Percentiles rank a stretch among this genome's conserved stretches.
phyloP scores from a whole-genome alignment of 2,113 vertebrate genomes.

The Craseonycteris thonglongyai region DNA sequence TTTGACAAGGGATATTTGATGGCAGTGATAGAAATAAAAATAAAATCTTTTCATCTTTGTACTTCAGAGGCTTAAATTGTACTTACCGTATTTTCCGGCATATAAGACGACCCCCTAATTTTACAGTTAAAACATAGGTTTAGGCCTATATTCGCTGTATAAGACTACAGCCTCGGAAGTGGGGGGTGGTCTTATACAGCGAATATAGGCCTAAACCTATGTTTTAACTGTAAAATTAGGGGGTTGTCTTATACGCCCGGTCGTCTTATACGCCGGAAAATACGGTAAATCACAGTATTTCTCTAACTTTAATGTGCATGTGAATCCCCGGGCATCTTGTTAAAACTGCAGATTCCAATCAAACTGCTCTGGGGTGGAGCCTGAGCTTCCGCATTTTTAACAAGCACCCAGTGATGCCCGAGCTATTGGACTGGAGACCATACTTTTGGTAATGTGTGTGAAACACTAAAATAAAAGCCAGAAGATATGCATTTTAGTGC shows the following conservation, averaged over 20 bases:
- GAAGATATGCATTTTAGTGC: not conserved
- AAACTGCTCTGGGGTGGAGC: not conserved
- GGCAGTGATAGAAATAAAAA: not conserved
- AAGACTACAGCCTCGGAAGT: no score
- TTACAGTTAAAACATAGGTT: no score
- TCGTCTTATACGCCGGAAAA: no score
- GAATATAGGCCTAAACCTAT: no score
- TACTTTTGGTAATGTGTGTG: not conserved
- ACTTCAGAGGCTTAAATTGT: not conserved
- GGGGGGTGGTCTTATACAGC: no score
- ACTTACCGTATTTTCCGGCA: no score
- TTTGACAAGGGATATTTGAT: not conserved
- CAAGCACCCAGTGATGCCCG: not conserved
- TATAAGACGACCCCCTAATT: no score
- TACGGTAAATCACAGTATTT: not conserved
- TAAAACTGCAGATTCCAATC: conserved; percentile 4
- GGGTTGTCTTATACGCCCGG: no score
- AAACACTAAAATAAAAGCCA: not conserved
- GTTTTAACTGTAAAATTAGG: no score
- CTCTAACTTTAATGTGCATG: not conserved
- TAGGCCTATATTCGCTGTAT: no score
- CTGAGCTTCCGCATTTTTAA: not conserved
- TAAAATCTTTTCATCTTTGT: not conserved
- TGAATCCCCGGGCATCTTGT: not conserved
- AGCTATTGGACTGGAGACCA: not conserved